These are phyloP conservation scores for Chelonoidis abingdonii DNA, from an alignment of 2,113 vertebrate species.

Conservation along the genomic window DNA sequence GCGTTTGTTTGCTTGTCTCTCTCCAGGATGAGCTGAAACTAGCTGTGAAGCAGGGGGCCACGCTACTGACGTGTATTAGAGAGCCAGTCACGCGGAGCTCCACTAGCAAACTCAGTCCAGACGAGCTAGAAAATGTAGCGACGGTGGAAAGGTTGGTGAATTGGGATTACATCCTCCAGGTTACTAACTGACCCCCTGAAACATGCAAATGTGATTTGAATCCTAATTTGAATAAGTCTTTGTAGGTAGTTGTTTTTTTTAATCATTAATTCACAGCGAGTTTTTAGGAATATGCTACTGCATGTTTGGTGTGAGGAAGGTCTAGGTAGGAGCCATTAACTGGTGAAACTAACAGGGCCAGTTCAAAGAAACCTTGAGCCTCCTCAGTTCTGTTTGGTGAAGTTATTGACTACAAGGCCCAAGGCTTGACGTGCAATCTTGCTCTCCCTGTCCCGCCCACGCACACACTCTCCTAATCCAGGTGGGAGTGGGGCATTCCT, in stretches of 20 bases:
- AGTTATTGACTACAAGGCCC: not conserved
- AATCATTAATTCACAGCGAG: not conserved
- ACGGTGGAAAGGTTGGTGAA: conserved; percentile 90
- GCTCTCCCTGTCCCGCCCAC: not conserved
- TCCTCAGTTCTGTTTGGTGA: not conserved
- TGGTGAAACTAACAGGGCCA: not conserved
- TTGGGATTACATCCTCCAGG: not conserved
- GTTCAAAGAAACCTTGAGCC: not conserved
- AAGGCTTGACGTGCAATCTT: not conserved
- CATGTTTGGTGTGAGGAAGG: not conserved
- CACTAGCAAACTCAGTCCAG: conserved; percentile 85
- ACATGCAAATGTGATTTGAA: not conserved
- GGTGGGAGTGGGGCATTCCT: not conserved
- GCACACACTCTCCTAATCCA: not conserved
- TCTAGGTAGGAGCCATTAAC: not conserved
- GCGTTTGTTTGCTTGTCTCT: not conserved
- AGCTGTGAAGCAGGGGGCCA: conserved; percentile 90
- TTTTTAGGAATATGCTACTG: not conserved
- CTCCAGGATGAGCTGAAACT: conserved; percentile 89
- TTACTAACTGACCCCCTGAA: not conserved
- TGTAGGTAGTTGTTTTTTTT: not conserved
- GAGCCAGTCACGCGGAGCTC: conserved; percentile 86
- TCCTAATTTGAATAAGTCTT: not conserved
- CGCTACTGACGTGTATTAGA: conserved; percentile 88
- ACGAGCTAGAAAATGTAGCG: conserved; percentile 90